Conservation (phyloP, 1,140 invertebrate species). For the Pseudobourletiella spinata region DNA sequence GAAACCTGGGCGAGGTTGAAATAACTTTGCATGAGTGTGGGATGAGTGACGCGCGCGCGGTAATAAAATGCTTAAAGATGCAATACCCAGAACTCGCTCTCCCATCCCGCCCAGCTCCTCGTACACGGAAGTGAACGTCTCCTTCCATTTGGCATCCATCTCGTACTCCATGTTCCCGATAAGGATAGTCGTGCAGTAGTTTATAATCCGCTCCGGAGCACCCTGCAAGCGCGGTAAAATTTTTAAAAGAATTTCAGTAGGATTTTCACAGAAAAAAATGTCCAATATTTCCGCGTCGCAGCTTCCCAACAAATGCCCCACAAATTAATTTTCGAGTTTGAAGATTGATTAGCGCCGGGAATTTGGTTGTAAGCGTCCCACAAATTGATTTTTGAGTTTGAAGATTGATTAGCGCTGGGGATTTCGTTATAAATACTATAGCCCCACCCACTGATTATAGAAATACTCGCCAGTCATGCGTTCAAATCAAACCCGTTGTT, state of each 20-base stretch:
- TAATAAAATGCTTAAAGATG: slow-evolving; percentile 33
- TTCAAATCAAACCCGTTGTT: too few species aligned
- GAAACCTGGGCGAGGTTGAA: slow-evolving; percentile 14
- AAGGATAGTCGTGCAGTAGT: slow-evolving; percentile 51
- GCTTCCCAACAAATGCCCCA: too few species aligned
- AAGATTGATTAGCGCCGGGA: too few species aligned
- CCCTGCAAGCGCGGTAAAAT: slow-evolving; percentile 42
- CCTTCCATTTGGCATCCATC: slow-evolving; percentile 49
- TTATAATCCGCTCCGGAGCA: slow-evolving; percentile 57
- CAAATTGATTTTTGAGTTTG: too few species aligned
- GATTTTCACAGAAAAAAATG: not conserved
- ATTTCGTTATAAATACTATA: too few species aligned
- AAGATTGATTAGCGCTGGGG: too few species aligned
- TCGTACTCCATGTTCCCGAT: slow-evolving; percentile 49
- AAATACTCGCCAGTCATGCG: too few species aligned
- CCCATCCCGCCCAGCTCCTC: slow-evolving; percentile 57
- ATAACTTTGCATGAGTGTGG: slow-evolving; percentile 55
- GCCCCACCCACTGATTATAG: too few species aligned
- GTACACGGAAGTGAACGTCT: slow-evolving; percentile 55
- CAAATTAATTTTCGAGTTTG: too few species aligned
- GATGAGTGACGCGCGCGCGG: slow-evolving; percentile 43
- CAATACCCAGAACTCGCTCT: slow-evolving; percentile 54
- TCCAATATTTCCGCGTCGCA: too few species aligned
- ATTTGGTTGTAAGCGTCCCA: too few species aligned
- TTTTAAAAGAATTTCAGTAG: not conserved